A percentile compares a stretch with the other conserved stretches of the same genome.
These are phyloP conservation scores for Mesoclemmys tuberculata DNA, from an alignment of 2,113 vertebrate genomes.

Conservation along the genomic window DNA sequence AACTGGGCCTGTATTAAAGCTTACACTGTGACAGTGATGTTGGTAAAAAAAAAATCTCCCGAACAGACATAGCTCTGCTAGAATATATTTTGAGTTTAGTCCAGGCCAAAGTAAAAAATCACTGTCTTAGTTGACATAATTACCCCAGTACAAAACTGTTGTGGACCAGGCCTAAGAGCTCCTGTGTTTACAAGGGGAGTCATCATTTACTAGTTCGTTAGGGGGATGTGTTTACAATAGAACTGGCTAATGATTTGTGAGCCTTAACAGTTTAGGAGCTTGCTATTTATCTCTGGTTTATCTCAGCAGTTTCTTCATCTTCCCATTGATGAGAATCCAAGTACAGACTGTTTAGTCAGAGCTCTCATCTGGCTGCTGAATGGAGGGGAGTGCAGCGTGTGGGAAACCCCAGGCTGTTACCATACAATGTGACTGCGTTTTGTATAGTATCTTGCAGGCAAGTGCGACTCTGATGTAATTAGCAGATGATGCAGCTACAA, in stretches of 20 bases:
- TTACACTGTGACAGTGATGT: neutral
- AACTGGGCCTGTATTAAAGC: neutral
- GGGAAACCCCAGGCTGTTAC: fast-evolving
- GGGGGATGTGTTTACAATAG: neutral
- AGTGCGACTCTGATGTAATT: neutral
- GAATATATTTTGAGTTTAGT: neutral
- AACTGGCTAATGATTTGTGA: neutral
- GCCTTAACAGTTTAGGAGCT: neutral
- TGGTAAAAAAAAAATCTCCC: neutral
- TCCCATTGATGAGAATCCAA: neutral
- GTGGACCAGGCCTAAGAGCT: neutral
- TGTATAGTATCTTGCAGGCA: neutral
- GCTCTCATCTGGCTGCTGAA: neutral
- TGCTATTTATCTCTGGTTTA: neutral
- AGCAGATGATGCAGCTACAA: neutral
- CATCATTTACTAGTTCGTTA: neutral
- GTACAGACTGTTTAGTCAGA: neutral
- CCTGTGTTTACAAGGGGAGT: neutral
- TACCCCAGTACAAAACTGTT: neutral
- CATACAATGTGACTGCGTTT: fast-evolving
- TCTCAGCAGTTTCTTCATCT: neutral
- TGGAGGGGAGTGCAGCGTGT: neutral
- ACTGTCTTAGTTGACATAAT: neutral
- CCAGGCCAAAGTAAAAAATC: neutral
- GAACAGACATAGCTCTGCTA: neutral